These are phyloP conservation scores for Drosophila percnosoma DNA, from an alignment of 2,888 invertebrate genomes.

Conservation along the genomic window DNA sequence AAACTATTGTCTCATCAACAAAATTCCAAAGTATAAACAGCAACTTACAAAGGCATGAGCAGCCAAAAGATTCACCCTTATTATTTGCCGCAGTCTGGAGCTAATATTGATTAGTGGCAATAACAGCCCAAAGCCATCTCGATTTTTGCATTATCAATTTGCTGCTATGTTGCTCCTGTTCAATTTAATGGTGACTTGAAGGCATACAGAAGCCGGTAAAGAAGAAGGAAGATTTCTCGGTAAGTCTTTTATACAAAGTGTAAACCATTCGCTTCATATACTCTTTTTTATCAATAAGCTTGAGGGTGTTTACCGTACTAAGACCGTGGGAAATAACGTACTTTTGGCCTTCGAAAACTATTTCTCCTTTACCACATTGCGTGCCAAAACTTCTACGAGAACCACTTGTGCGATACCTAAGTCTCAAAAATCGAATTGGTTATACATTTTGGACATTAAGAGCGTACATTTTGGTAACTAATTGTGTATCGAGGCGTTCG, in stretches of 20 bases:
- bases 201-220: slow-evolving; percentile 47
- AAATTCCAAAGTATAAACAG: slow-evolving; percentile 20
- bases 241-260: slow-evolving; percentile 31
- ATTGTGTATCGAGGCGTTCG: slow-evolving; percentile 58
- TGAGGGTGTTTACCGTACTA: slow-evolving; percentile 49
- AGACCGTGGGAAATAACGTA: slow-evolving; percentile 65
- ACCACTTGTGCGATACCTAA: slow-evolving; percentile 36
- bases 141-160: slow-evolving; percentile 61
- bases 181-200: slow-evolving; percentile 53
- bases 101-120: slow-evolving; percentile 20
- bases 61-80: slow-evolving; percentile 21
- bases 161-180: slow-evolving; percentile 52
- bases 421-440: slow-evolving; percentile 28
- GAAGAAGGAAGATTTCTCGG: slow-evolving; percentile 7
- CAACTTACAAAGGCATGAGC: slow-evolving; percentile 1
- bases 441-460: slow-evolving; percentile 58
- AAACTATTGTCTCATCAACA: background rate
- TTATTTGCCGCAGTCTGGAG: slow-evolving; percentile 11
- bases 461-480: slow-evolving; percentile 56
- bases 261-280: slow-evolving; percentile 18
- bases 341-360: slow-evolving; percentile 14
- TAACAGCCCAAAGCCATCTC: slow-evolving; percentile 67
- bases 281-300: slow-evolving; percentile 42
- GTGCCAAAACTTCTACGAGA: slow-evolving; percentile 40
- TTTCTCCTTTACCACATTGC: slow-evolving; percentile 40